These are phyloP conservation scores for Platynereis dumerilii DNA, from an alignment of 2,888 invertebrate genomes.

Conservation along the genomic window DNA sequence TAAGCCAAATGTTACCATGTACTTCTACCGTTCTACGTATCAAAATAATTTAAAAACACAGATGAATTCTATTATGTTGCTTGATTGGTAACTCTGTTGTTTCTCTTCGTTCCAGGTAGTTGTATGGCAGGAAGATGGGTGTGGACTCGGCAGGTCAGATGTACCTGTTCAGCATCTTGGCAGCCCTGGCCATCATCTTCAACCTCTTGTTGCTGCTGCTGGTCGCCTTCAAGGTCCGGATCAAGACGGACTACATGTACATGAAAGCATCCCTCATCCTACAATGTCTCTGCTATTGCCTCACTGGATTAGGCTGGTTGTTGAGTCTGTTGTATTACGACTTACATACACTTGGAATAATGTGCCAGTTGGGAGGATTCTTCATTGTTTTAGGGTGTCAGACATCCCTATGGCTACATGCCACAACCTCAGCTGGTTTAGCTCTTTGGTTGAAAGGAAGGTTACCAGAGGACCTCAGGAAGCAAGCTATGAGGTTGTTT, in stretches of 20 bases:
- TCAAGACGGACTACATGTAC: slow-evolving; percentile 11
- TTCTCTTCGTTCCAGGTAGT: too few relatives aligned
- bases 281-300: slow-evolving; percentile 2
- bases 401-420: slow-evolving; percentile 16
- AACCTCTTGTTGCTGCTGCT: slow-evolving; percentile 19
- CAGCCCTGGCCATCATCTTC: slow-evolving; percentile 15
- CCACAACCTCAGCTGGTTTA: slow-evolving; percentile 12
- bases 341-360: background rate
- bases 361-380: slow-evolving; percentile 22
- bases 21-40: too few relatives aligned
- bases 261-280: slow-evolving; percentile 16
- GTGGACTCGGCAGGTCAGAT: slow-evolving; percentile 9
- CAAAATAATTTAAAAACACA: too few relatives aligned
- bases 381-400: slow-evolving; percentile 21
- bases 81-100: too few relatives aligned
- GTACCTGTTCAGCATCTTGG: slow-evolving; percentile 16
- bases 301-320: slow-evolving; percentile 17
- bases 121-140: too few relatives aligned
- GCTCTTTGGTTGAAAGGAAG: slow-evolving; percentile 11
- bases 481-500: slow-evolving; percentile 10
- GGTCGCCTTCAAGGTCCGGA: slow-evolving; percentile 12
- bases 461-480: slow-evolving; percentile 18
- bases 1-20: too few relatives aligned
- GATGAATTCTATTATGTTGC: too few relatives aligned
- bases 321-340: slow-evolving; percentile 17